Evolutionary conservation across 2,888 invertebrate genomes (phyloP), one percentile per base, ranked within the genome.

Genomic region (Apocheima hispidaria): DNA sequence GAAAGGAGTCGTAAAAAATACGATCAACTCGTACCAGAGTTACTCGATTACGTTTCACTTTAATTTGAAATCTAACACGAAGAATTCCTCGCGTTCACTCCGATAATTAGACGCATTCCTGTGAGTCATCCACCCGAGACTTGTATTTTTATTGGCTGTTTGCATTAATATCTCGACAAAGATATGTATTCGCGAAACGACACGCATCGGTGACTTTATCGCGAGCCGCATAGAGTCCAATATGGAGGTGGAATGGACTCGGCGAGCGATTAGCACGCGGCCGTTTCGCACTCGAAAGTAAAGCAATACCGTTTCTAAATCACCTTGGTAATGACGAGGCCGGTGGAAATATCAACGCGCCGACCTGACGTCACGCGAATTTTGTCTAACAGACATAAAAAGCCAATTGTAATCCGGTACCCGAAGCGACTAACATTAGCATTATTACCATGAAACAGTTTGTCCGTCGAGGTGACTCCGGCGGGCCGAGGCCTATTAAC

Each of bases 81-180:
- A 77, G 76, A 82, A 62, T 83, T 79, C 80, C 82, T 85, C 80
- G 79, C 84, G 78, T 82, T 82, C 84, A 83, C 81, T 79, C 79
- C 80, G 77, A 86, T 79, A 88, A 89, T 90, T 88, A 90, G 87
- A 84, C 80, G 82, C 87, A 89, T 90, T 87, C 88, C 86, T 81
- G 81, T 87, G 90, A 90, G 73, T 88, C 90, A 89, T 84, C 87
- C 88, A 88, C 77, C 82, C 88, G 86, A 83, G 87, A 85, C 87
- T 81, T 81, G 82, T 82, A 86, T 86, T 87, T 88, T 88, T 88
- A 88, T 88, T 88, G 84, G 82, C 75, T 79, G 83, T 86, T 87
- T 84, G 83, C 85, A 83, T 83, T 87, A 82, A 79, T 82, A 83
- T 85, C 82, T 80, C 72, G 72, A 71, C 82, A 75, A 82, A 80